Base-by-base conservation (phyloP, 2,113 vertebrate genomes). In the Salvelinus alpinus region DNA sequence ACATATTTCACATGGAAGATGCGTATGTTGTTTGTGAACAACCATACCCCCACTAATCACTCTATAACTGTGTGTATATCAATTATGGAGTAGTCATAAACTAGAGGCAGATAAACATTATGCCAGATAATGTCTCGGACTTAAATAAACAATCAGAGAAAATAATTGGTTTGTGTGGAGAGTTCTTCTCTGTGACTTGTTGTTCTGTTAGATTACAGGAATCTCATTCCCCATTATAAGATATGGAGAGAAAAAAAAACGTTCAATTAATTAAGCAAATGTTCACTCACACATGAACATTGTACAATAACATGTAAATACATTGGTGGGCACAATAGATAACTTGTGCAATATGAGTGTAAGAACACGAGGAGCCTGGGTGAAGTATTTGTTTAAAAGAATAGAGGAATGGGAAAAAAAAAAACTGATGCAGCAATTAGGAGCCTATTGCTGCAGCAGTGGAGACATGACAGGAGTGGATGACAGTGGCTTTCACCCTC, bases 401-500 rank as follows among this genome's bases (percentile, higher is more conserved):
- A 90, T 67, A n/a, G 65, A 88, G 85, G 75, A 84, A 91, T 83
- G 88, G 75, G 72, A 82, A 76, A 76, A 2, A 91, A 92, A 34
- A 87, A 90, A 92, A 90, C 91, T 94, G 94, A 94, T 94, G 93
- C 94, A 95, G 95, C 95, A 96, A 96, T 96, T 97, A 95, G 94
- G 91, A 92, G 90, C 91, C 93, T 94, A 95, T 95, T 95, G 94
- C 93, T 86, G 94, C 94, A 94, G 68, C 38, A 16, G 34, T 70
- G 94, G 94, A 94, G 94, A 94, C 94, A 94, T 95, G 94, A 94
- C 94, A 95, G 94, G 95, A 95, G 94, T 95, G 94, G 94, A 95
- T 95, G 95, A 95, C 95, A 95, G 95, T 94, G 94, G 95, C 93
- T 95, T 96, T 96, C 95, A 96, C 95, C 95, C 95, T 94, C 93